Evolutionary conservation across 2,888 invertebrate genomes (phyloP).

Genomic region (Melangyna quadrimaculata): DNA sequence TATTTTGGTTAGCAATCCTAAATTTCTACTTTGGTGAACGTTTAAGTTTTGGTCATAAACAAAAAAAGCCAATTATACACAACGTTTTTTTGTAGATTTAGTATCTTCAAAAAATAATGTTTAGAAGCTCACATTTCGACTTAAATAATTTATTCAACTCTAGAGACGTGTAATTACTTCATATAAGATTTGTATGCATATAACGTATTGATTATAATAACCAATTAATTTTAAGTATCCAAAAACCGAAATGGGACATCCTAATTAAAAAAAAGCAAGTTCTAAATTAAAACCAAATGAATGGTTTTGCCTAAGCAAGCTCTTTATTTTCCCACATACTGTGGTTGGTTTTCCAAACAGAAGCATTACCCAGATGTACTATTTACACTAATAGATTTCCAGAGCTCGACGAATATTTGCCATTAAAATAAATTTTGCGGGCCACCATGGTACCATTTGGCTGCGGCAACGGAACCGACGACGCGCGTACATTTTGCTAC

Average conservation of each 20-base stretch:
- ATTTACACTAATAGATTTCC: slow-evolving; percentile 23
- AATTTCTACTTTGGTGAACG: no score
- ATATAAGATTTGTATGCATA: not conserved
- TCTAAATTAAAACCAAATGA: not conserved
- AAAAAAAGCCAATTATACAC: no score
- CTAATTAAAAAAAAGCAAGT: not conserved
- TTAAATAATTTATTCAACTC: not conserved
- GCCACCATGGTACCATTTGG: not conserved
- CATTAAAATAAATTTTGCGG: slow-evolving; percentile 58
- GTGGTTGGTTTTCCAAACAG: not conserved
- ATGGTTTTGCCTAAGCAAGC: not conserved
- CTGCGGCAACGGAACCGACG: no score
- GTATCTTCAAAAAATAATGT: no score
- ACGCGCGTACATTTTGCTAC: not conserved
- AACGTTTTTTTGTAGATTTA: no score
- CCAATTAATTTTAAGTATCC: not conserved
- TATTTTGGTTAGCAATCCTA: no score
- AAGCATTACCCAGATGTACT: slow-evolving; percentile 39
- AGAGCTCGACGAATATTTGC: slow-evolving; percentile 7
- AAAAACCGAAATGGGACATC: not conserved
- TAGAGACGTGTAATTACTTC: not conserved
- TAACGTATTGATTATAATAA: not conserved
- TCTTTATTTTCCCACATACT: not conserved
- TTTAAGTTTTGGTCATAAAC: no score
- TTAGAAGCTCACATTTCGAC: not conserved